Evolutionary conservation across 1,140 invertebrate genomes (phyloP).

Genomic region (Drosophila subobscura): DNA sequence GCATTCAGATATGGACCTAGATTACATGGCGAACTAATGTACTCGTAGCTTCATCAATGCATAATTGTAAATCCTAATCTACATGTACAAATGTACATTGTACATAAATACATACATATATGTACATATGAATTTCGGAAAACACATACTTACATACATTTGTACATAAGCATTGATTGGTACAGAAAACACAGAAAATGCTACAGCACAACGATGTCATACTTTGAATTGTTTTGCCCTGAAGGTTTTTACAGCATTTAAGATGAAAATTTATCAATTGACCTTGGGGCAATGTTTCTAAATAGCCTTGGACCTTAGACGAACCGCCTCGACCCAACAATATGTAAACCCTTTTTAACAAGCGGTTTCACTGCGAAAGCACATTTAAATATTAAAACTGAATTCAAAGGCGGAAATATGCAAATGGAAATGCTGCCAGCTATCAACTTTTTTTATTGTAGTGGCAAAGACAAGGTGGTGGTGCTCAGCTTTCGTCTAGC

Average conservation of each 20-base stretch:
- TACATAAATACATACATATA: too few species aligned
- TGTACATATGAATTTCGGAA: too few species aligned
- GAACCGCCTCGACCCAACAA: neutral
- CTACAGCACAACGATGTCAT: neutral
- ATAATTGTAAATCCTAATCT: too few species aligned
- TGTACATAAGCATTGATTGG: too few species aligned
- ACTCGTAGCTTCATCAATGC: too few species aligned
- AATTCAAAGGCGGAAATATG: conserved; percentile 42
- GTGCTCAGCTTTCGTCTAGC: conserved; percentile 50
- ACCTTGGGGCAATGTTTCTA: conserved; percentile 38
- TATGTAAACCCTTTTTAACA: conserved; percentile 16
- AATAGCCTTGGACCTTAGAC: conserved; percentile 16
- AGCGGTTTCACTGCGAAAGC: conserved; percentile 12
- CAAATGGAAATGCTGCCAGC: conserved; percentile 46
- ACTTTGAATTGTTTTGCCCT: conserved; percentile 29
- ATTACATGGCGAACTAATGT: too few species aligned
- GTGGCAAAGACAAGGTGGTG: conserved; percentile 8
- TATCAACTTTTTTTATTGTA: conserved; percentile 37
- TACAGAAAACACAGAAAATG: neutral
- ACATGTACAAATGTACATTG: too few species aligned
- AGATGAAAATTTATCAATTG: conserved; percentile 38
- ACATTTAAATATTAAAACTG: conserved; percentile 17
- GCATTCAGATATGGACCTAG: too few species aligned
- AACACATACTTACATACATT: too few species aligned
- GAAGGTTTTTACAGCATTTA: conserved; percentile 28